These are phyloP conservation scores for Eristalis arbustorum DNA, from an alignment of 2,888 invertebrate species.

Conservation along the genomic window DNA sequence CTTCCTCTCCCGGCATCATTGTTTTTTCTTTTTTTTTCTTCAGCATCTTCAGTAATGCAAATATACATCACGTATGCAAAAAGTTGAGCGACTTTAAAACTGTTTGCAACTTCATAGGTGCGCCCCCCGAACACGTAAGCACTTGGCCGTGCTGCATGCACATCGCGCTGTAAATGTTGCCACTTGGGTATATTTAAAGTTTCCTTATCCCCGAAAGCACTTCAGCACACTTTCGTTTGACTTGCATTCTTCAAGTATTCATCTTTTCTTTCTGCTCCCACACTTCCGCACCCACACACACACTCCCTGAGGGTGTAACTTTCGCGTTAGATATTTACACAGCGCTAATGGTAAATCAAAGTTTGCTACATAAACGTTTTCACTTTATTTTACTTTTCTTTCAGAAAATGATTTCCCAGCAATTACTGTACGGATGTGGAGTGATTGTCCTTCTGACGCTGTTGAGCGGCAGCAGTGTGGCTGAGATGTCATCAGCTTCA, in stretches of 20 bases:
- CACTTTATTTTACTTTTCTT: slow-evolving; percentile 36
- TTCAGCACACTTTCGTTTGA: slow-evolving; percentile 43
- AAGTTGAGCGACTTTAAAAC: slow-evolving; percentile 50
- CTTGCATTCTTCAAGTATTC: slow-evolving; percentile 42
- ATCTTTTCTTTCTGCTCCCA: background rate
- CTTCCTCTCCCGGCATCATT: background rate
- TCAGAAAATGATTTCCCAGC: slow-evolving; percentile 66
- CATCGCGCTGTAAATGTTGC: slow-evolving; percentile 25
- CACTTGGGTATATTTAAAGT: slow-evolving; percentile 42
- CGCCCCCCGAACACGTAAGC: slow-evolving; percentile 7
- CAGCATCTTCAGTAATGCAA: slow-evolving; percentile 34
- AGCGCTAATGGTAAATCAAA: slow-evolving; percentile 57
- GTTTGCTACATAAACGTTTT: slow-evolving; percentile 5
- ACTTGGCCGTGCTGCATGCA: background rate
- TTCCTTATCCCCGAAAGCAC: slow-evolving; percentile 36
- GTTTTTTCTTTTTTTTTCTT: slow-evolving; percentile 18
- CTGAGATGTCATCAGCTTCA: slow-evolving; percentile 71
- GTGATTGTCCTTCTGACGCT: slow-evolving; percentile 53
- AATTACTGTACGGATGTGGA: slow-evolving; percentile 61
- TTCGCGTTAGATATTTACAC: slow-evolving; percentile 35
- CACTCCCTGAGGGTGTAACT: slow-evolving; percentile 17
- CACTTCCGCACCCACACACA: background rate
- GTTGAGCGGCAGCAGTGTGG: slow-evolving; percentile 63
- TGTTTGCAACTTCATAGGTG: slow-evolving; percentile 15
- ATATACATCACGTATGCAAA: slow-evolving; percentile 54